Evolutionary conservation across 2,797 vertebrate species (phyloP).

Genomic region (Macrochelys suwanniensis): DNA sequence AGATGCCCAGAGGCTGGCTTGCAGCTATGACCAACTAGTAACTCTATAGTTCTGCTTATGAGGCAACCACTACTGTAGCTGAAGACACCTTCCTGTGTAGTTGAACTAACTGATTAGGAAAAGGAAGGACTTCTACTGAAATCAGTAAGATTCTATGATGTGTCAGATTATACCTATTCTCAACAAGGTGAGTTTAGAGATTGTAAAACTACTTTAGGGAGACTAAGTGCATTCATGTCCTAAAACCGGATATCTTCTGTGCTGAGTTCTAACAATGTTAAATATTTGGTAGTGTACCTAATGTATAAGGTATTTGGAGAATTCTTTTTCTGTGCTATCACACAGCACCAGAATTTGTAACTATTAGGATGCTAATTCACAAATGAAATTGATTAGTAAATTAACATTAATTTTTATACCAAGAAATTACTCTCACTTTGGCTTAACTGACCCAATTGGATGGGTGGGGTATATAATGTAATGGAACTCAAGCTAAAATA

Average conservation of each 20-base stretch:
- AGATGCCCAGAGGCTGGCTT: conserved; percentile 85
- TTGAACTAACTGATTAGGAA: conserved; percentile 28
- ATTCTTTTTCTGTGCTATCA: neutral
- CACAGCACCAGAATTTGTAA: neutral
- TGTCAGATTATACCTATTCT: neutral
- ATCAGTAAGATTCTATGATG: conserved; percentile 23
- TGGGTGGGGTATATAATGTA: neutral
- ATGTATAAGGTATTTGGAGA: neutral
- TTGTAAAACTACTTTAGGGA: neutral
- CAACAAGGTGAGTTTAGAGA: conserved; percentile 2
- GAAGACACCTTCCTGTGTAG: conserved; percentile 45
- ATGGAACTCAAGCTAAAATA: neutral
- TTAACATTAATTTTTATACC: neutral
- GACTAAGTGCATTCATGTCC: neutral
- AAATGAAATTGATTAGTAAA: neutral
- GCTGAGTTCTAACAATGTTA: neutral
- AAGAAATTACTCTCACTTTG: neutral
- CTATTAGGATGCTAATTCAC: neutral
- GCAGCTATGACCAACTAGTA: conserved; percentile 85
- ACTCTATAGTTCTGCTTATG: conserved; percentile 73
- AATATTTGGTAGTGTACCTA: neutral
- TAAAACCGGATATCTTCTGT: neutral
- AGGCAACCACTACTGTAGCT: conserved; percentile 66
- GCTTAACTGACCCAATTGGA: neutral
- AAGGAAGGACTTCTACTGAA: conserved; percentile 45